Evolutionary conservation across 2,113 vertebrate species (phyloP), one percentile per base, ranked within the genome.

Genomic region (Marmota flaviventris): DNA sequence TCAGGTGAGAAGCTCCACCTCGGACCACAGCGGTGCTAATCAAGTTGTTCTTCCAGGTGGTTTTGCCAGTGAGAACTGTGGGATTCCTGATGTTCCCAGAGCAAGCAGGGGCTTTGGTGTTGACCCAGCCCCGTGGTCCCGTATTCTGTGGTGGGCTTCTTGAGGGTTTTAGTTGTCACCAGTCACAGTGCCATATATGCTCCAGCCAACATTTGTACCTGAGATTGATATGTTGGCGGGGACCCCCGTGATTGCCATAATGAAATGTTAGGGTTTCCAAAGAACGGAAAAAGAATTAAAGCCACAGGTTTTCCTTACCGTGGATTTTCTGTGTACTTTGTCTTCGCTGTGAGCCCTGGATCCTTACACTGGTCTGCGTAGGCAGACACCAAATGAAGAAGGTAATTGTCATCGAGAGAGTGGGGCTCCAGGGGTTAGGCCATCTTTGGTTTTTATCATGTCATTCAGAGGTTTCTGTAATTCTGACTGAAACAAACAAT

Each of bases 191-290:
- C n/a, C 42, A 6, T 45, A 32, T 9, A 67, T 39, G 34, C 58
- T 65, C 45, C 14, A 27, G 0, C 48, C n/a, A 34, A 8, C 39
- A 20, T 73, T 34, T 73, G 22, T 76, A 53, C 53, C 0, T 72
- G 82, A 79, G 37, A 29, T 14, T 9, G 27, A 37, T 51, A 34
- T 3, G 0, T 22, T 13, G 61, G 14, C 12, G 2, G 37, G 17
- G 12, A 13, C 14, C 4, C n/a, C 76, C 29, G 2, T 39, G 2
- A 11, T 11, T 24, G 61, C 61, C 4, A 0, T n/a, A 20, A 20
- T 27, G 29, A 51, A 70, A 63, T 58, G 20, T n/a, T 39, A 20
- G 20, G 32, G 12, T 81, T 73, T 87, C 42, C 20, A 34, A 65
- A 29, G n/a, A 86, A 48, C 17, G 27, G 1, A 3, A 27, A 8